Conservation (phyloP, 2,113 vertebrate genomes). For the Archilochus colubris region DNA sequence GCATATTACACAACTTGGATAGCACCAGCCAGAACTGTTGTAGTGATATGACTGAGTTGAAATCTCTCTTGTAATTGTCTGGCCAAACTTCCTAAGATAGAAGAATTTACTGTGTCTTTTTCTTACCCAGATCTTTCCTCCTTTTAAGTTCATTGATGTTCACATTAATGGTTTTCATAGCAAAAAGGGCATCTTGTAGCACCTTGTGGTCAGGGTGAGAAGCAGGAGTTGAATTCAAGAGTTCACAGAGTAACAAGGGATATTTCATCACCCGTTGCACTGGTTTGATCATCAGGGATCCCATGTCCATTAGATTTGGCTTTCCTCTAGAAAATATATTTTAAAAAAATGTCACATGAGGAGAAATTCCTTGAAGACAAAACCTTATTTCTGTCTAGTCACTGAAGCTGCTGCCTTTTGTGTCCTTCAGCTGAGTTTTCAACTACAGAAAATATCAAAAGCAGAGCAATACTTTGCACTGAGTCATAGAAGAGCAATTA, state of each 20-base stretch:
- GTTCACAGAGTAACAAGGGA: constrained; percentile 87
- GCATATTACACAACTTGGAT: not conserved
- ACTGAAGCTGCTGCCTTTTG: not conserved
- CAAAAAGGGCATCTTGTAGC: constrained; percentile 83
- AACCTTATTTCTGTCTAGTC: not conserved
- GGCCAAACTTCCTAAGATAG: not conserved
- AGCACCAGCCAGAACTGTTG: not conserved
- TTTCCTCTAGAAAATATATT: constrained; percentile 82
- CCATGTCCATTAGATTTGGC: constrained; percentile 90
- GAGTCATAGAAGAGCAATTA: not conserved
- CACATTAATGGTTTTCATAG: constrained; percentile 86
- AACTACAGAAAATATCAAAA: not conserved
- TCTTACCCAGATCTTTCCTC: constrained; percentile 92
- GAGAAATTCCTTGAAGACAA: not conserved
- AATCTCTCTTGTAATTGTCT: not conserved
- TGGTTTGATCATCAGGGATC: constrained; percentile 94
- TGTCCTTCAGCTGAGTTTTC: not conserved
- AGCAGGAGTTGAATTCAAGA: constrained; percentile 89
- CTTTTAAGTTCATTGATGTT: constrained; percentile 97
- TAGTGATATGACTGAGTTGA: not conserved
- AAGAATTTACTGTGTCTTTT: not conserved
- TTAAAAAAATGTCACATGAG: not conserved
- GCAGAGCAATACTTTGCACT: not conserved
- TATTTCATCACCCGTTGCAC: constrained; percentile 98
- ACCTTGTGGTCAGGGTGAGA: constrained; percentile 85